Evolutionary conservation across 2,888 invertebrate genomes (phyloP).

Genomic region (Pollenia griseotomentosa): DNA sequence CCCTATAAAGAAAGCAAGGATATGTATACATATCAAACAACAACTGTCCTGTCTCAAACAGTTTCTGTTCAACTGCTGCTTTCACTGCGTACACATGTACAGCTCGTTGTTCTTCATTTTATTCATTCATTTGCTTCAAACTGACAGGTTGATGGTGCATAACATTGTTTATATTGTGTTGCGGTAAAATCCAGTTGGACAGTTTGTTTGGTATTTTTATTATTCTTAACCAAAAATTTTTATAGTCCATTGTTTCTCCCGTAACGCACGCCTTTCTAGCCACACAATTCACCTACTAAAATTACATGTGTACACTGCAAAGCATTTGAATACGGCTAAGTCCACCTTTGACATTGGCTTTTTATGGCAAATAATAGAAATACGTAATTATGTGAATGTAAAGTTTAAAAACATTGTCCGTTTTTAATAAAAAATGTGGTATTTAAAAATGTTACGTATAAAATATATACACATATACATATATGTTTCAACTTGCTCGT

Average conservation of each 20-base stretch:
- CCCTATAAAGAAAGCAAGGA: slow-evolving; percentile 9
- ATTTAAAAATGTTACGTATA: too few species aligned
- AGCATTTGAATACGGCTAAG: neutral
- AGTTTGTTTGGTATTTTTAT: slow-evolving; percentile 56
- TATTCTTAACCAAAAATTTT: slow-evolving; percentile 51
- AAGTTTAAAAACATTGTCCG: too few species aligned
- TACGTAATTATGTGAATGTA: too few species aligned
- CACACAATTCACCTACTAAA: slow-evolving; percentile 29
- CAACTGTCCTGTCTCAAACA: slow-evolving; percentile 49
- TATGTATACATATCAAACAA: slow-evolving; percentile 9
- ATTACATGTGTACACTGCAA: neutral
- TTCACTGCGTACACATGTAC: slow-evolving; percentile 4
- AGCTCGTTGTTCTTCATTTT: slow-evolving; percentile 34
- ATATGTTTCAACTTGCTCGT: too few species aligned
- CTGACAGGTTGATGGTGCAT: slow-evolving; percentile 73
- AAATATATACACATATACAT: too few species aligned
- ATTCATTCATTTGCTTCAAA: slow-evolving; percentile 52
- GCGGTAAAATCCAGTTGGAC: slow-evolving; percentile 67
- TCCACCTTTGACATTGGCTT: neutral
- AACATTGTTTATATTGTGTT: slow-evolving; percentile 69
- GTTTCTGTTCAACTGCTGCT: slow-evolving; percentile 44
- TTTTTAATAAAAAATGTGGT: too few species aligned
- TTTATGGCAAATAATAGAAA: too few species aligned
- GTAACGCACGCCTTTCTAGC: slow-evolving; percentile 34
- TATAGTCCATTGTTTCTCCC: slow-evolving; percentile 44